Percentiles rank a stretch among this genome's conserved stretches.
Conservation (phyloP, 1,140 invertebrate genomes). For the Drosophila kikkawai region DNA sequence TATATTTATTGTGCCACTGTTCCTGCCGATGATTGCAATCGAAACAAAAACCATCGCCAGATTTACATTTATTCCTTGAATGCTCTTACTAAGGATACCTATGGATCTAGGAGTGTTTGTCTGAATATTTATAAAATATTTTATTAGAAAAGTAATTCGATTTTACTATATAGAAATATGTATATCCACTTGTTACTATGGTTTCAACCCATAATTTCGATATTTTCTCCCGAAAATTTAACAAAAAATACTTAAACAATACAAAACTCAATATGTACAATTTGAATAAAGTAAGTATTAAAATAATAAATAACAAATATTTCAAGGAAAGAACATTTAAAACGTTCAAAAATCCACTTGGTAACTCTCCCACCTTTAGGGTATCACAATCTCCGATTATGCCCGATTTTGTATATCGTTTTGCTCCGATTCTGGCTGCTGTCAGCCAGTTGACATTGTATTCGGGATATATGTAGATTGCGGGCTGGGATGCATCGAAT, state of each 20-base stretch:
- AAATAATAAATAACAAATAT: too few species aligned
- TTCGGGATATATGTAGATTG: conserved; percentile 19
- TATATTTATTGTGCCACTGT: conserved; percentile 63
- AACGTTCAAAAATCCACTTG: too few species aligned
- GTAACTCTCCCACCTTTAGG: background rate
- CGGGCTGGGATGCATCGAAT: background rate
- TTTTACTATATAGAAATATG: too few species aligned
- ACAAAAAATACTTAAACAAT: background rate
- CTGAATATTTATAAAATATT: background rate
- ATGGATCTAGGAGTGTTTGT: too few species aligned
- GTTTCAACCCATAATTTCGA: too few species aligned
- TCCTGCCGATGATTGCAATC: conserved; percentile 52
- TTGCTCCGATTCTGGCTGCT: conserved; percentile 24
- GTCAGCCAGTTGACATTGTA: conserved; percentile 27
- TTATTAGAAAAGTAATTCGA: too few species aligned
- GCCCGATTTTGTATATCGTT: background rate
- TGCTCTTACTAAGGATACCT: conserved; percentile 13
- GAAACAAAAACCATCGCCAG: conserved; percentile 24
- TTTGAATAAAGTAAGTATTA: background rate
- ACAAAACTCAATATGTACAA: background rate
- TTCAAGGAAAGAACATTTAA: background rate
- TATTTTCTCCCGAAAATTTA: too few species aligned
- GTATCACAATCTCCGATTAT: conserved; percentile 1
- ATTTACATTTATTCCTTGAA: conserved; percentile 24
- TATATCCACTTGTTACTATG: too few species aligned